Conservation (phyloP, 2,888 invertebrate genomes). For the Drosophila melanosoma region DNA sequence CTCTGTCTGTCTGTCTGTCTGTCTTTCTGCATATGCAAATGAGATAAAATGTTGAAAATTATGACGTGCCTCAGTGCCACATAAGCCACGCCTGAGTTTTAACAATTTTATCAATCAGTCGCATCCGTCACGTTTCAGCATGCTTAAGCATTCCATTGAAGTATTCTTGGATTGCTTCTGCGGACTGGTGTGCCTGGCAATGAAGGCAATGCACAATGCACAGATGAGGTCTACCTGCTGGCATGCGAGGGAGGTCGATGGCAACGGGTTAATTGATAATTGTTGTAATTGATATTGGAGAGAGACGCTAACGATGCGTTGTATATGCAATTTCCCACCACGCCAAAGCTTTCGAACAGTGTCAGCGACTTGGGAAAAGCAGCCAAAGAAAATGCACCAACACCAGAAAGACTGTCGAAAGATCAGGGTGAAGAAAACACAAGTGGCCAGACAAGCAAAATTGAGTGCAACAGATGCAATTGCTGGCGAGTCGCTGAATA, state of each 20-base stretch:
- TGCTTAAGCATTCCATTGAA: constrained; percentile 34
- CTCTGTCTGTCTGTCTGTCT: constrained; percentile 3
- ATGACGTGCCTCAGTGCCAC: constrained; percentile 48
- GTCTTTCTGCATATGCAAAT: constrained; percentile 56
- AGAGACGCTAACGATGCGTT: constrained; percentile 16
- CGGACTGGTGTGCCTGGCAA: constrained; percentile 49
- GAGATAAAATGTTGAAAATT: constrained; percentile 30
- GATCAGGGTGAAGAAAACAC: constrained; percentile 48
- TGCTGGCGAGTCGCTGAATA: not conserved
- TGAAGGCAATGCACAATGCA: constrained; percentile 6
- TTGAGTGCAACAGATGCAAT: constrained; percentile 21
- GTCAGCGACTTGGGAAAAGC: constrained; percentile 22
- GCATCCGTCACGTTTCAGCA: constrained; percentile 53
- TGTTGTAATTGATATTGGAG: constrained; percentile 24
- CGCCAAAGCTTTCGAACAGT: constrained; percentile 21
- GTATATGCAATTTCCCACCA: constrained; percentile 19
- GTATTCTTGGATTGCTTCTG: constrained; percentile 15
- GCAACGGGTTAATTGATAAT: constrained; percentile 16
- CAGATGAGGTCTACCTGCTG: constrained; percentile 20
- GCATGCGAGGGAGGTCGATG: constrained; percentile 47
- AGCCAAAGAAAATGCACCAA: constrained; percentile 4
- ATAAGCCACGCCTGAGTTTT: constrained; percentile 5
- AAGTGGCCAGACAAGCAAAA: constrained; percentile 28
- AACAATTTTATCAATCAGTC: constrained; percentile 38
- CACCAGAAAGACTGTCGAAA: constrained; percentile 29